Conservation (phyloP, 2,113 vertebrate genomes). For the Elgaria multicarinata region DNA sequence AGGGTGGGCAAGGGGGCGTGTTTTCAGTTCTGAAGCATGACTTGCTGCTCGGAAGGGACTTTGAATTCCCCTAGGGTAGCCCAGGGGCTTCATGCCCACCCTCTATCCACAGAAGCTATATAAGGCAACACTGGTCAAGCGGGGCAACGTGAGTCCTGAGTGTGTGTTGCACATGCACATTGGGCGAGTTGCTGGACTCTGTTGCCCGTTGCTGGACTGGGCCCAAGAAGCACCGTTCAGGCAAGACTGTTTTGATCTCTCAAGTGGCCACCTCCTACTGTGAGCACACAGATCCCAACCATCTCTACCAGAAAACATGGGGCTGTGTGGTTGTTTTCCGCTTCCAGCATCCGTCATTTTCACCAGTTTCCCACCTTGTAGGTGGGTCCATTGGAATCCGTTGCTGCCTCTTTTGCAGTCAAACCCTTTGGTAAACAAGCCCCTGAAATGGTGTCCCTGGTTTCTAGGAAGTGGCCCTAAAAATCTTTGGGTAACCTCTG, state of each 20-base stretch:
- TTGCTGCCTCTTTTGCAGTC: background rate
- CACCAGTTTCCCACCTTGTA: background rate
- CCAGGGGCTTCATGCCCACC: background rate
- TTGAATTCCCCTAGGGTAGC: background rate
- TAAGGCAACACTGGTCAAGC: background rate
- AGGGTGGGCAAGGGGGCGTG: rapidly evolving
- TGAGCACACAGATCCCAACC: background rate
- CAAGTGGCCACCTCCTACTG: background rate
- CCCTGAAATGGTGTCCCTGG: background rate
- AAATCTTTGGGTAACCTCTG: background rate
- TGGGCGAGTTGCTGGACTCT: background rate
- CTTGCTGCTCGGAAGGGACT: background rate
- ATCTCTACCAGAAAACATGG: background rate
- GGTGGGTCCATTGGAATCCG: background rate
- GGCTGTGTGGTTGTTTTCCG: too few relatives aligned
- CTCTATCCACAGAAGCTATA: background rate
- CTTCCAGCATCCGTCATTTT: background rate
- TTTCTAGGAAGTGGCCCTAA: background rate
- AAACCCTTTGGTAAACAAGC: background rate
- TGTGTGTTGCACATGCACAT: too few relatives aligned
- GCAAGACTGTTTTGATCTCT: background rate
- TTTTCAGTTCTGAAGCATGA: too few relatives aligned
- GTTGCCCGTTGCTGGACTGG: background rate
- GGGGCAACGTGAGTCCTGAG: background rate
- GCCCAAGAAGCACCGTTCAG: too few relatives aligned